Evolutionary conservation across 2,888 invertebrate species (phyloP), one percentile per base, ranked within the genome.

Genomic region (Creontiades dilutus): DNA sequence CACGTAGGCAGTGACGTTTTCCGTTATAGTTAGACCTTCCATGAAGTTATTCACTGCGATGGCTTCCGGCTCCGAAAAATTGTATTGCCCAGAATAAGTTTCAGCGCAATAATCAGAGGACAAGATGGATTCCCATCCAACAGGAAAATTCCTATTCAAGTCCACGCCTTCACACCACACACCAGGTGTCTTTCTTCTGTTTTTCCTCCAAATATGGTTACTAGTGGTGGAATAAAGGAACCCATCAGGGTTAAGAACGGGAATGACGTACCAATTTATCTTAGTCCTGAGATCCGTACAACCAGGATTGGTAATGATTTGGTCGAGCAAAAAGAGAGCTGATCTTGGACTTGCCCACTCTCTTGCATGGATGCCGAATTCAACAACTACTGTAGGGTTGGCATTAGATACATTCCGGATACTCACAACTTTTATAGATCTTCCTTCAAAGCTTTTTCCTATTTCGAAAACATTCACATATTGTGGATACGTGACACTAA

Each of bases 261-360:
- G 85, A n/a, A 85, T 57, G n/a, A 85, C 27, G 61, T 85, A 61
- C 85, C 85, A 85, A 14, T 78, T 78, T n/a, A 78, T 37, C 11
- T 46, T 5, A 3, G 16, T 16, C 5, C n/a, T 46, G 13, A n/a
- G 19, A 46, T 19, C 78, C 37, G 23, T 19, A 9, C 78, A 78
- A 0, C 16, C 46, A 13, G 37, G 27, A n/a, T 61, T 57, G 4
- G 16, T 52, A 13, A 82, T 16, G 5, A 82, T 1, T 23, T 82
- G 23, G 23, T 82, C 9, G 4, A 82, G 14, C 9, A 55, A 14
- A 23, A 23, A 52, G 19, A 82, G 12, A 19, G 52, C 82, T 27
- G 82, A 82, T 19, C 23, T 48, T n/a, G 19, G 82, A 27, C 82
- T 82, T 48, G 82, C 82, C 82, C 82, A 82, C 19, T 82, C 82